Conservation (phyloP, 2,888 invertebrate genomes). For the Scaptomyza reducta region DNA sequence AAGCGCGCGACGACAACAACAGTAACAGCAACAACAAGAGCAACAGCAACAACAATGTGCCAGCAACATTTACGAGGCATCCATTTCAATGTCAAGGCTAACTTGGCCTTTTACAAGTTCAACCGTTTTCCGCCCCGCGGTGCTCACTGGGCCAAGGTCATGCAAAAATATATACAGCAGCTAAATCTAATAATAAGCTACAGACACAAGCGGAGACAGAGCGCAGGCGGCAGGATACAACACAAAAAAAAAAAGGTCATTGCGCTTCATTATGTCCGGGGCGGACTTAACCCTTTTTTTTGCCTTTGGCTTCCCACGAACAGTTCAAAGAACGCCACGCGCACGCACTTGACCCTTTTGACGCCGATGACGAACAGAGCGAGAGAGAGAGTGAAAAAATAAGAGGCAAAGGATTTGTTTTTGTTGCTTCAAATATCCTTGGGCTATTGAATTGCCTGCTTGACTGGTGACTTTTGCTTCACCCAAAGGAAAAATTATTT, state of each 20-base stretch:
- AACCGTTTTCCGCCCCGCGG: conserved; percentile 51
- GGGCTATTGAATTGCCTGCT: conserved; percentile 50
- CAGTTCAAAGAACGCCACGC: conserved; percentile 57
- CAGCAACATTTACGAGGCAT: conserved; percentile 26
- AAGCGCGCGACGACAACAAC: conserved; percentile 31
- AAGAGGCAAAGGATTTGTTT: conserved; percentile 19
- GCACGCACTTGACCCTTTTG: conserved; percentile 77
- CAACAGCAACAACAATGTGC: background rate
- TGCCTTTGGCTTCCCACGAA: conserved; percentile 18
- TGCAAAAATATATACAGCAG: conserved; percentile 2
- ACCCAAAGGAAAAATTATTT: too few species aligned
- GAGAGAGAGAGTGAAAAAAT: conserved; percentile 11
- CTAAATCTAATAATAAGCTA: conserved; percentile 52
- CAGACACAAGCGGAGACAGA: conserved; percentile 4
- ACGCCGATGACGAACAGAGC: background rate
- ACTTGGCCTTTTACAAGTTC: conserved; percentile 52
- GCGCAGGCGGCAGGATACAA: background rate
- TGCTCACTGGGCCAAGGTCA: conserved; percentile 53
- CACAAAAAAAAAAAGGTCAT: conserved; percentile 68
- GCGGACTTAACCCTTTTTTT: conserved; percentile 49
- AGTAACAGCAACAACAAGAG: conserved; percentile 15
- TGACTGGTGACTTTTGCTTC: conserved; percentile 40
- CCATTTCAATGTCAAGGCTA: conserved; percentile 68
- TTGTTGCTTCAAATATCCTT: conserved; percentile 60
- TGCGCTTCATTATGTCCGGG: conserved; percentile 67